These are phyloP conservation scores for Xyliphius kryptos DNA, from an alignment of 2,113 vertebrate genomes.

Conservation along the genomic window DNA sequence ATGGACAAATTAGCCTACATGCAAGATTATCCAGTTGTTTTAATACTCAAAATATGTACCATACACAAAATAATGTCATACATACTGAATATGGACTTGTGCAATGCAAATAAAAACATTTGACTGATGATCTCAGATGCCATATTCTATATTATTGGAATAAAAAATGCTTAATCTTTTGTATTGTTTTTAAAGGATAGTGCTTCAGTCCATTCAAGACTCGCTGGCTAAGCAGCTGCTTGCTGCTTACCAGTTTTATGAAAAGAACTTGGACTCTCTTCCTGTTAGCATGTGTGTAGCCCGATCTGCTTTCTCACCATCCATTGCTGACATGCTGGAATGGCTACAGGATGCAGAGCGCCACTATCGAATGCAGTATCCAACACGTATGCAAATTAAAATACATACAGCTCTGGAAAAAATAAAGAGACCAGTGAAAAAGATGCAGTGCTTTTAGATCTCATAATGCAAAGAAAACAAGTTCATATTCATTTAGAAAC, in stretches of 20 bases:
- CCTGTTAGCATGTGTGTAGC: slow-evolving; percentile 48
- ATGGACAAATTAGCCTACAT: too few species aligned
- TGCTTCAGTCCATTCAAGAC: slow-evolving; percentile 68
- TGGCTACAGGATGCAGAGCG: slow-evolving; percentile 80
- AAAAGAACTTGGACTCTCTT: slow-evolving; percentile 53
- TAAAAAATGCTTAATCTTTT: neutral
- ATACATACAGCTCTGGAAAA: too few species aligned
- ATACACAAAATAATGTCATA: neutral
- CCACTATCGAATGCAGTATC: slow-evolving; percentile 79
- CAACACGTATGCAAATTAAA: slow-evolving; percentile 39
- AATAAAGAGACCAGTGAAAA: too few species aligned
- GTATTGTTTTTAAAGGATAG: slow-evolving; percentile 50
- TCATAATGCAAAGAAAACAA: too few species aligned
- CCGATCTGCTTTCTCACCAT: slow-evolving; percentile 64
- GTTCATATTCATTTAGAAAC: too few species aligned
- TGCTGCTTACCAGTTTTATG: slow-evolving; percentile 60
- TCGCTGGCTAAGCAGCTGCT: slow-evolving; percentile 59
- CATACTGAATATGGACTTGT: too few species aligned
- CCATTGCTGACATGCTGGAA: slow-evolving; percentile 78
- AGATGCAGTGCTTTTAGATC: too few species aligned
- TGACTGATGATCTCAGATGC: too few species aligned
- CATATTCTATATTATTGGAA: too few species aligned
- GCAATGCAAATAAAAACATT: too few species aligned
- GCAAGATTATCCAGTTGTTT: neutral
- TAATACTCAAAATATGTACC: too few species aligned